Base-by-base conservation (phyloP, 2,888 invertebrate species). In the Ectemnius cavifrons region DNA sequence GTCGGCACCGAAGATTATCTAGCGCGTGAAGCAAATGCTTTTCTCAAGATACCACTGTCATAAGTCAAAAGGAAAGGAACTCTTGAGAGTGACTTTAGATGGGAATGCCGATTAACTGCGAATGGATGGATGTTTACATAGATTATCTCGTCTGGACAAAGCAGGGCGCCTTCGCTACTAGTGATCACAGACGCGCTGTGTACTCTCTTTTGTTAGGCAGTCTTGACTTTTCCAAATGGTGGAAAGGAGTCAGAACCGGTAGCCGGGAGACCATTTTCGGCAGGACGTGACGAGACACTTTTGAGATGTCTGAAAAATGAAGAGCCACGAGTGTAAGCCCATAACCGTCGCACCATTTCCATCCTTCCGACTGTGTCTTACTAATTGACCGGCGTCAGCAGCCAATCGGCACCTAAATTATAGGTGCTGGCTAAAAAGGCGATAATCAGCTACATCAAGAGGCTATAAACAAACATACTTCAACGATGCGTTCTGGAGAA, bases 261-360 rank as follows among this genome's bases (percentile, higher is more conserved):
- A 67, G 71, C 47, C 60, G 49, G 71, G 72, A 66, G 58, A 74
- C 61, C 37, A 71, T 60, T 64, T 56, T 47, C 45, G 78, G 62
- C 86, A 84, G 87, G 86, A 88, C 84, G 84, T 88, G 88, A 88
- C 87, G 75, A 61, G 81, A 80, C 85, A 83, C 64, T 87, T 87
- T 88, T 80, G 18, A 71, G 84, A 82, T 75, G 73, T 60, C 64
- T 56, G 58, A 77, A 79, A 37, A 84, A 82, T 72, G 72, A 84
- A 78, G 82, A 68, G 45, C 49, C 18, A 58, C 59, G 37, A 73
- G 63, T 61, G 60, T 58, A 49, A 62, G 79, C 59, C 61, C 61
- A 37, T 68, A 79, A 75, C 73, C 73, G 67, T 77, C 58, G 73
- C 60, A 63, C 63, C 74, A 58, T 57, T 72, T 52, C 37, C 60